These are phyloP conservation scores for Anas bernieri DNA, from an alignment of 2,797 vertebrate genomes.

Conservation along the genomic window DNA sequence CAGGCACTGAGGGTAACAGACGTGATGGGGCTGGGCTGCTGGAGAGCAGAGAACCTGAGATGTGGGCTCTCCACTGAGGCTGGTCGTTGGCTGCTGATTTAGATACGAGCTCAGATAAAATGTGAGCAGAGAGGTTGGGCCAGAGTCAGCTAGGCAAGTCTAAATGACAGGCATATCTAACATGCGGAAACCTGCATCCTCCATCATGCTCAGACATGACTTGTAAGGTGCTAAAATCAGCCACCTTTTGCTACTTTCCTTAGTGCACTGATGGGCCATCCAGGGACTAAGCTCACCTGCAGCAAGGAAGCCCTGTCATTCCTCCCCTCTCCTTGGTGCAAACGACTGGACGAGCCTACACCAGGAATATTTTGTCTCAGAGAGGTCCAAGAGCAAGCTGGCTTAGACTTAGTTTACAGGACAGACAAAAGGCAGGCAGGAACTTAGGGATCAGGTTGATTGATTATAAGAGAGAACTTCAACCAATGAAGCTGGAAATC, in stretches of 20 bases:
- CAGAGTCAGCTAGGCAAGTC: background rate
- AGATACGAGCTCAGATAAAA: background rate
- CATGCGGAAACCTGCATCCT: background rate
- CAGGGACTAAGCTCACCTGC: background rate
- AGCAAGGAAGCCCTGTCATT: background rate
- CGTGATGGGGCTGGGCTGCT: background rate
- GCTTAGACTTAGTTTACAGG: background rate
- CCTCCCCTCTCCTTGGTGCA: background rate
- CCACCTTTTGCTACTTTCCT: background rate
- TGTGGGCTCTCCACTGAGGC: background rate
- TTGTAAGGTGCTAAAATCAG: background rate
- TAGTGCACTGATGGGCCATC: background rate
- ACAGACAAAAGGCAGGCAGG: background rate
- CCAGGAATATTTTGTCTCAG: background rate
- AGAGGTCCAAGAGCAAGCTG: background rate
- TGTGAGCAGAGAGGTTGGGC: fast-evolving
- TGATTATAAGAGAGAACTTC: background rate
- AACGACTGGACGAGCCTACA: background rate
- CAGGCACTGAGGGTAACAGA: background rate
- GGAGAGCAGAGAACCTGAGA: background rate
- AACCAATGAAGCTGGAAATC: background rate
- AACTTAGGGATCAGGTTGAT: background rate
- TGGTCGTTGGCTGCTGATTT: background rate
- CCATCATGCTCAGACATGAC: background rate
- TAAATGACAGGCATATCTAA: background rate